Base-by-base conservation (phyloP, 2,888 invertebrate species). In the Philopedon plagiatum region DNA sequence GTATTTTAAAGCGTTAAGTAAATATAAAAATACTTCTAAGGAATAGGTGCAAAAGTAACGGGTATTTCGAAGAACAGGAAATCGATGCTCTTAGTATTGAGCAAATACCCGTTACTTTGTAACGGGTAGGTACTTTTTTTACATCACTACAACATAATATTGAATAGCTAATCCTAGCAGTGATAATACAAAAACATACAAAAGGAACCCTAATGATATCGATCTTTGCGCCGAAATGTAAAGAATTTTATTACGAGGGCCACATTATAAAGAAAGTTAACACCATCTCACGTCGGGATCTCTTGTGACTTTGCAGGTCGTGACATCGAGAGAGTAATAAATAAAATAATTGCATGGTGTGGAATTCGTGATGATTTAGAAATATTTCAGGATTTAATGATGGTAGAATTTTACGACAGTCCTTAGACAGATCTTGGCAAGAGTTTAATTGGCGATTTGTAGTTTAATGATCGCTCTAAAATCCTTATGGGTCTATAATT, bases 281-380 rank as follows among this genome's bases (percentile, higher is more conserved):
- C 51, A 54, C 51, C 51, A 54, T 54, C 51, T 54, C 8, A 13
- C n/a, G 51, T 29, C 63, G 68, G 57, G 70, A 66, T 75, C 74
- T 73, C 63, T 71, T 44, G 41, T 60, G 60, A 60, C 60, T 60
- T 9, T 15, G 19, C 32, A 46, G 62, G 62, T 62, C 62, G 49
- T 49, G 62, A 32, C 49, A 46, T 29, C 34, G 13, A 49, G 62
- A 15, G n/a, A 34, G 62, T 26, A 19, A 49, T 62, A 49, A 62
- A 62, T 46, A 46, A 62, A 62, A 62, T 62, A 62, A 62, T 62
- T 62, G 62, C 62, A 62, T 49, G 46, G 49, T 62, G 62, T 19
- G 34, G 46, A 49, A 62, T 32, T 37, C 49, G 62, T 62, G 49
- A 62, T 32, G 4, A 9, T 41, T 41, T 9, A 44, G 60, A 60